Conservation (phyloP, 1,140 invertebrate genomes). For the Conus ventricosus region DNA sequence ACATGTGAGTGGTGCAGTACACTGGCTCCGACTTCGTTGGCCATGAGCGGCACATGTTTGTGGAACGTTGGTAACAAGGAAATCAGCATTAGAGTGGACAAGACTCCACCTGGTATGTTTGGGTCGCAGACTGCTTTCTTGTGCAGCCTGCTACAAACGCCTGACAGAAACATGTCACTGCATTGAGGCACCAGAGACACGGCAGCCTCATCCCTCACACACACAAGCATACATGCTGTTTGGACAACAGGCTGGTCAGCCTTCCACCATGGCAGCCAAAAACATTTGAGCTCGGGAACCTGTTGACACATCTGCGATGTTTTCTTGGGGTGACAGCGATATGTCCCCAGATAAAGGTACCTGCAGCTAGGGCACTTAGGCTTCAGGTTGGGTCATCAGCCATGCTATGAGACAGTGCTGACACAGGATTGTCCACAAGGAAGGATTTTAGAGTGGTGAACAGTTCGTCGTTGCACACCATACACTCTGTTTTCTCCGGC, state of each 20-base stretch:
- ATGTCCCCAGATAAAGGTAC: background rate
- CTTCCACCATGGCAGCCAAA: slow-evolving; percentile 22
- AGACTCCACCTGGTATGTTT: background rate
- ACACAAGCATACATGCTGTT: slow-evolving; percentile 9
- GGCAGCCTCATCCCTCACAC: background rate
- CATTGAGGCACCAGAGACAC: background rate
- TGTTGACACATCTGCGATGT: background rate
- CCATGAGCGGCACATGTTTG: background rate
- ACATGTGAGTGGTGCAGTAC: background rate
- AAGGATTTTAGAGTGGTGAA: slow-evolving; percentile 5
- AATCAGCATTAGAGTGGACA: background rate
- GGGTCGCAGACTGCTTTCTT: background rate
- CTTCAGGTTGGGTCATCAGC: background rate
- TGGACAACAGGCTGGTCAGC: background rate
- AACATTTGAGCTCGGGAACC: background rate
- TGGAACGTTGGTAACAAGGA: background rate
- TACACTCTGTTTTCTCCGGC: background rate
- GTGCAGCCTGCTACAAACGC: background rate
- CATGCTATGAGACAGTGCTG: background rate
- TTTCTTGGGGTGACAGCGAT: background rate
- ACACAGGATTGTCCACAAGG: slow-evolving; percentile 24
- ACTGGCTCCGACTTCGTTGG: background rate
- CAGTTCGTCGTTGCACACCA: background rate
- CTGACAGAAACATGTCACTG: slow-evolving; percentile 15
- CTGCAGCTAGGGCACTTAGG: background rate